Evolutionary conservation across 2,888 invertebrate species (phyloP), one percentile per base, ranked within the genome.

Genomic region (Listrodromus nycthemerus): DNA sequence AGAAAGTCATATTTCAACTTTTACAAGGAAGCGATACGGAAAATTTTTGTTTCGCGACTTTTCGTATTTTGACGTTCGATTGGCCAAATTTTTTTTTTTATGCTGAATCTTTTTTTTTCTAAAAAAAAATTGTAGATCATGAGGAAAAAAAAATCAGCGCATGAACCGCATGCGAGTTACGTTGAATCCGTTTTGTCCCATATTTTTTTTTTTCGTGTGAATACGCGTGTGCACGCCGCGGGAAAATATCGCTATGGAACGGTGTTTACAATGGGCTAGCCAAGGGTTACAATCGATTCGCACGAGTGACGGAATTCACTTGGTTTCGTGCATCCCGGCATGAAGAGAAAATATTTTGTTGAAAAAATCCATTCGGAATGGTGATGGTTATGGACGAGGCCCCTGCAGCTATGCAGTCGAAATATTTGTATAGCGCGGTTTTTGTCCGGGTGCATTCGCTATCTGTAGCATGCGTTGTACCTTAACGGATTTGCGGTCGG

Each of bases 361-460:
- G 24, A 55, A 63, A 74, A 74, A 74, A 48, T 74, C 74, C 19
- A 74, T 63, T 63, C 33, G 19, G 74, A 74, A 58, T 74, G 63
- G 74, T 63, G 63, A 50, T 50, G 63, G 74, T 63, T 63, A 74
- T 74, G 61, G 74, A 74, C 45, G 61, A 50, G 63, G 2, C 13
- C 30, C 16, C 30, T 19, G 48, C 21, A 21, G 30, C 19, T 48
- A 48, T 63, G 45, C 13, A 3, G 74, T 45, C 6, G 48, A 1
- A 45, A 74, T 63, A 74, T 48, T 63, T 45, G 21, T 74, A 48
- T 33, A n/a, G 8, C 66, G 13, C 21, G 45, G 10, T 21, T 37
- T 50, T 50, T n/a, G 7, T 6, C 8, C 13, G 19, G n/a, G 48
- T 48, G 74, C 63, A 30, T 74, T 30, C 21, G 21, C 55, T 55